A percentile compares a stretch with the other conserved stretches of the same genome.
phyloP scores from a whole-genome alignment of 2,113 vertebrate genomes.

The Crotalus horridus region DNA sequence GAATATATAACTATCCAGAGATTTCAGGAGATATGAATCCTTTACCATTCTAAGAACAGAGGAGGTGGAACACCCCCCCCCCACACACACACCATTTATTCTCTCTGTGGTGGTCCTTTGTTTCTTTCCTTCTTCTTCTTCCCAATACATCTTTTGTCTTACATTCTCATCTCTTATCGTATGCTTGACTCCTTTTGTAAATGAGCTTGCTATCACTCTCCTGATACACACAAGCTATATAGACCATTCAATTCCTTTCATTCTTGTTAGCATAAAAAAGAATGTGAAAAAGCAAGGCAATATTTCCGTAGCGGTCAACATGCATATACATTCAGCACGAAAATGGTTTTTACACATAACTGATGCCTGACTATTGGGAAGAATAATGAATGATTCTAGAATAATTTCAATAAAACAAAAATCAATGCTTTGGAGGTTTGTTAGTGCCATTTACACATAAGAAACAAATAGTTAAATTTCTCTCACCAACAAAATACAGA shows the following conservation, averaged over 20 bases:
- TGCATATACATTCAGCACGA: slow-evolving; percentile 8
- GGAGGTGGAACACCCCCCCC: background rate
- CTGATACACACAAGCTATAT: slow-evolving; percentile 43
- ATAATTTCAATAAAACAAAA: background rate
- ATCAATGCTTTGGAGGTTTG: slow-evolving; percentile 38
- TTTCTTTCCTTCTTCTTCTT: background rate
- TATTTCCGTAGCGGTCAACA: slow-evolving; percentile 19
- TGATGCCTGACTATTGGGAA: background rate
- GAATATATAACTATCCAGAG: background rate
- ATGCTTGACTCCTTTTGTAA: slow-evolving; percentile 55
- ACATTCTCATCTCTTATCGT: slow-evolving; percentile 24
- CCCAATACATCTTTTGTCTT: slow-evolving; percentile 46
- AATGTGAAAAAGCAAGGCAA: slow-evolving; percentile 26
- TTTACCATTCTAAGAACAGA: background rate
- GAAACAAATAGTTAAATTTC: slow-evolving; percentile 40
- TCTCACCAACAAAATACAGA: slow-evolving; percentile 34
- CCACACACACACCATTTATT: background rate
- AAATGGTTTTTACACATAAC: slow-evolving; percentile 16
- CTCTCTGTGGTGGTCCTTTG: background rate
- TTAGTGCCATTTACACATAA: slow-evolving; percentile 33
- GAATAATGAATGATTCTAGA: slow-evolving; percentile 1
- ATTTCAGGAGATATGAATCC: slow-evolving; percentile 12
- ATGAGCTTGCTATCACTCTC: slow-evolving; percentile 57
- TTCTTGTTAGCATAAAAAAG: slow-evolving; percentile 44
- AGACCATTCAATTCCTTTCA: slow-evolving; percentile 49